Conservation (phyloP, 2,888 invertebrate genomes). For the Tachina lurida region DNA sequence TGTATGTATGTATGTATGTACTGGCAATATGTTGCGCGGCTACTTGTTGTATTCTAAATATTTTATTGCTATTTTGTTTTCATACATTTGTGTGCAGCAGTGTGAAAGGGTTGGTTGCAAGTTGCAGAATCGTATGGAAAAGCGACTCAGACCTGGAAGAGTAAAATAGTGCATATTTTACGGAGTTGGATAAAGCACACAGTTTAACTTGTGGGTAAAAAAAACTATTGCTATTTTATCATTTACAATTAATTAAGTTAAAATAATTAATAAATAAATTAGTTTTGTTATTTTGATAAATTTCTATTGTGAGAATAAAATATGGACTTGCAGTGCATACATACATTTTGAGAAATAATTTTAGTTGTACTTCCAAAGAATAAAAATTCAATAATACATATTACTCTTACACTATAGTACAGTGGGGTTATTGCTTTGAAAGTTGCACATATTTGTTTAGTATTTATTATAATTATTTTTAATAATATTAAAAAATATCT, state of each 20-base stretch:
- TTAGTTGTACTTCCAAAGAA: no score
- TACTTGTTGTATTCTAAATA: slow-evolving; percentile 68
- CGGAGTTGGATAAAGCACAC: slow-evolving; percentile 51
- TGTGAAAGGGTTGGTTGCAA: slow-evolving; percentile 68
- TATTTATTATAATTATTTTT: no score
- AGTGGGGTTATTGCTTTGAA: no score
- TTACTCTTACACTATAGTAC: no score
- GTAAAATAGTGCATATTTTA: slow-evolving; percentile 61
- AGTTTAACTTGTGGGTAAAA: slow-evolving; percentile 30
- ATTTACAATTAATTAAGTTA: background rate
- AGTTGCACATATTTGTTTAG: no score
- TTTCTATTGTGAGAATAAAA: background rate
- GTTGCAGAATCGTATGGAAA: slow-evolving; percentile 40
- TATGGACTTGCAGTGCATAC: background rate
- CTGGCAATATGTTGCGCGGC: slow-evolving; percentile 65
- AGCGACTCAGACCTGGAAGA: slow-evolving; percentile 30
- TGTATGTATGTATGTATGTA: no score
- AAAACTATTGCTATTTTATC: slow-evolving; percentile 13
- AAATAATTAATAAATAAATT: background rate
- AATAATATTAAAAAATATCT: no score
- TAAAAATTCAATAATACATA: no score
- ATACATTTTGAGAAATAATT: background rate
- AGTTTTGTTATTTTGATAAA: background rate
- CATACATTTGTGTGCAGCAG: background rate
- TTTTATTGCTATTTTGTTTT: slow-evolving; percentile 44